phyloP scores from a whole-genome alignment of 1,140 invertebrate species.

The Atta texana region DNA sequence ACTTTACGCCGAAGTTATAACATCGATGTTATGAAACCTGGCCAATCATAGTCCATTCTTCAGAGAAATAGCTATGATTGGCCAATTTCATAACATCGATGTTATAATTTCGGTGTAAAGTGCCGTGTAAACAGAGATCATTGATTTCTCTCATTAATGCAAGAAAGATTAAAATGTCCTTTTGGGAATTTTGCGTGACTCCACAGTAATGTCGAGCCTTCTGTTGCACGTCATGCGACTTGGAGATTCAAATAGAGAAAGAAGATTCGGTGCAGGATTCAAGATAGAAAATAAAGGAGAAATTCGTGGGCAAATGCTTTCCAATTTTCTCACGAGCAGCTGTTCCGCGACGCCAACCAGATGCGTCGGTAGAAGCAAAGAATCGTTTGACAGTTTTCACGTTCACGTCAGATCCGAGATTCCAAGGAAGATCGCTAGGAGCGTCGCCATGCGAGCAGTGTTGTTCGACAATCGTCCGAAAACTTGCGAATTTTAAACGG shows the following conservation, averaged over 20 bases:
- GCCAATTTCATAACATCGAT: too few species aligned
- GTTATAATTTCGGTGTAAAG: too few species aligned
- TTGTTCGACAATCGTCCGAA: conserved; percentile 17
- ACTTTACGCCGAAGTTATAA: too few species aligned
- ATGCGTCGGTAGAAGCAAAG: conserved; percentile 54
- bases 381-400: conserved; percentile 63
- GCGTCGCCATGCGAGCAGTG: neutral
- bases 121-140: too few species aligned
- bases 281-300: conserved; percentile 48
- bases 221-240: conserved; percentile 53
- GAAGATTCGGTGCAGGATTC: conserved; percentile 37
- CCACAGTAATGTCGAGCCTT: conserved; percentile 35
- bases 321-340: conserved; percentile 68
- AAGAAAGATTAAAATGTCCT: neutral
- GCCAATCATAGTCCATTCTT: too few species aligned
- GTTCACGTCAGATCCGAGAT: conserved; percentile 54
- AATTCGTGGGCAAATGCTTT: conserved; percentile 62
- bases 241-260: conserved; percentile 42
- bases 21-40: too few species aligned
- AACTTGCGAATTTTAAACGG: conserved; percentile 11
- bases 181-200: conserved; percentile 35
- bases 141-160: neutral
- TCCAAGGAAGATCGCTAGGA: conserved; percentile 1
- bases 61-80: too few species aligned
- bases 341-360: conserved; percentile 53